Conservation (phyloP, 2,888 invertebrate species). For the Chouioia cunea region DNA sequence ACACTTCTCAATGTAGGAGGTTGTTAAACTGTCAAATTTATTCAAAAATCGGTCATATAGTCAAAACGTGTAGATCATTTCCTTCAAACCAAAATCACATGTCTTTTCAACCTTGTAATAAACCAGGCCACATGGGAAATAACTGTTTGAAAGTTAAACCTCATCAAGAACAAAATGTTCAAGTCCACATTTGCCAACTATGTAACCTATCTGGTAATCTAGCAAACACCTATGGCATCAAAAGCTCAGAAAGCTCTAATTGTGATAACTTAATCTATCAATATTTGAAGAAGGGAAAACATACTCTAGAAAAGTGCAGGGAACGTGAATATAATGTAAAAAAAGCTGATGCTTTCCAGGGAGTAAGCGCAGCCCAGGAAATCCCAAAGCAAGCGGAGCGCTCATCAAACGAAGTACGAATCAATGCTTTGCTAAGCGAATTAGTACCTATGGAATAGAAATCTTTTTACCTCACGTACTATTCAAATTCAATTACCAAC, state of each 20-base stretch:
- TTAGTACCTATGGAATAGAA: not conserved
- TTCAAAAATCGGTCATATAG: too few relatives aligned
- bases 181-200: constrained; percentile 1
- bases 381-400: not conserved
- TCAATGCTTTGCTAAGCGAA: not conserved
- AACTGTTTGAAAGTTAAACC: not conserved
- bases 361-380: not conserved
- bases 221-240: not conserved
- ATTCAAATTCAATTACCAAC: not conserved
- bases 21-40: too few relatives aligned
- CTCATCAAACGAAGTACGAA: too few relatives aligned
- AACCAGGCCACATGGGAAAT: not conserved
- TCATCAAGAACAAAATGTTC: not conserved
- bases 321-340: not conserved
- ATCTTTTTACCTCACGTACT: not conserved
- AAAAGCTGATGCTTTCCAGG: not conserved
- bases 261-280: not conserved
- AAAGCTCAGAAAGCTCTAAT: not conserved
- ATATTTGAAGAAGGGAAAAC: too few relatives aligned
- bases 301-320: constrained; percentile 1
- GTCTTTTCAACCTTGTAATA: constrained; percentile 3
- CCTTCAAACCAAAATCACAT: not conserved
- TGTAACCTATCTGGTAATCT: constrained; percentile 14
- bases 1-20: too few relatives aligned
- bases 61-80: too few relatives aligned